These are phyloP conservation scores for Drosophila kuntzei DNA, from an alignment of 2,888 invertebrate species.

Conservation along the genomic window DNA sequence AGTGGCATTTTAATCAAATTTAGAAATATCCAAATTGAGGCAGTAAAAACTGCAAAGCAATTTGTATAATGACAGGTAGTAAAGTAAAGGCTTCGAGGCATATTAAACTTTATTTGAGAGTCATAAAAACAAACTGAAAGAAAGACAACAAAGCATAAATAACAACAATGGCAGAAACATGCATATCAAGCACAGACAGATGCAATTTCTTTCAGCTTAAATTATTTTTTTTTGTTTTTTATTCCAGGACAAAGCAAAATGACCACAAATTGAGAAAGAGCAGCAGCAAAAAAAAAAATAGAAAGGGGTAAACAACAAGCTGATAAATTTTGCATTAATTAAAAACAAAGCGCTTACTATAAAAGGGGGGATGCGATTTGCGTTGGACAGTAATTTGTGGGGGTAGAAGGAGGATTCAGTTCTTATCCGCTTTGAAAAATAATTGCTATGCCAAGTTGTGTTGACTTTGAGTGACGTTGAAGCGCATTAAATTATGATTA, in stretches of 20 bases:
- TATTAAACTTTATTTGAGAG: slow-evolving; percentile 47
- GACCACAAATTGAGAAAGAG: slow-evolving; percentile 22
- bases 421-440: slow-evolving; percentile 49
- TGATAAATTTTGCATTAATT: slow-evolving; percentile 61
- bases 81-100: slow-evolving; percentile 27
- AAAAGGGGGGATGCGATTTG: neutral
- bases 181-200: slow-evolving; percentile 19
- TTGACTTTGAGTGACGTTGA: slow-evolving; percentile 77
- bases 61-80: slow-evolving; percentile 45
- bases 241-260: slow-evolving; percentile 10
- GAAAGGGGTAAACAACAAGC: slow-evolving; percentile 40
- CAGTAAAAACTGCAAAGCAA: slow-evolving; percentile 9
- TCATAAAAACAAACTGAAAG: slow-evolving; percentile 29
- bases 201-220: slow-evolving; percentile 22
- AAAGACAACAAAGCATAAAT: slow-evolving; percentile 33
- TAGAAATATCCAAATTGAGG: slow-evolving; percentile 14
- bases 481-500: slow-evolving; percentile 72
- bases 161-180: slow-evolving; percentile 16
- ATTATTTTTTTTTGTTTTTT: slow-evolving; percentile 11
- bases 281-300: slow-evolving; percentile 19
- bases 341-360: slow-evolving; percentile 38
- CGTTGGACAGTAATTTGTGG: neutral
- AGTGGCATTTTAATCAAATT: slow-evolving; percentile 19
- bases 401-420: slow-evolving; percentile 4
- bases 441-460: slow-evolving; percentile 54